These are phyloP conservation scores for Apaloderma vittatum DNA, from an alignment of 2,113 vertebrate species.

Conservation along the genomic window DNA sequence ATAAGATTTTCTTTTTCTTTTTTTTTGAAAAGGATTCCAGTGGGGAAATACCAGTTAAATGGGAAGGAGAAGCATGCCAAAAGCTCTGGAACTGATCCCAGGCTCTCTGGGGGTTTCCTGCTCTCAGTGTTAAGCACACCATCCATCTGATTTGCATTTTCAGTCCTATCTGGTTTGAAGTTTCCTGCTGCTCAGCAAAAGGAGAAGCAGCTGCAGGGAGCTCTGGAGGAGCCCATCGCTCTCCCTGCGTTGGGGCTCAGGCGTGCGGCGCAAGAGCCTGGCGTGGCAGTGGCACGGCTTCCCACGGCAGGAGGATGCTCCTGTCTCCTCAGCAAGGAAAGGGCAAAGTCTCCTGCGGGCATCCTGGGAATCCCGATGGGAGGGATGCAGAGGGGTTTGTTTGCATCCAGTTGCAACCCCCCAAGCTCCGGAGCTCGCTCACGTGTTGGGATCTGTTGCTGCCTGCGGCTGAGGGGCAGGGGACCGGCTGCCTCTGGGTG, in stretches of 20 bases:
- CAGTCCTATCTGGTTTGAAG: neutral
- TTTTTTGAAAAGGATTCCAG: neutral
- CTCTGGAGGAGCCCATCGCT: neutral
- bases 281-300: neutral
- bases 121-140: neutral
- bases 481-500: fast-evolving
- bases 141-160: constrained; percentile 10
- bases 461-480: fast-evolving
- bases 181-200: constrained; percentile 10
- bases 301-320: fast-evolving
- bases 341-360: neutral
- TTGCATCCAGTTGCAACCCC: fast-evolving
- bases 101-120: constrained; percentile 38
- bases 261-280: neutral
- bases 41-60: constrained; percentile 39
- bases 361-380: fast-evolving
- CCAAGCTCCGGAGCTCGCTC: neutral
- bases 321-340: fast-evolving
- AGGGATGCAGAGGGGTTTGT: neutral
- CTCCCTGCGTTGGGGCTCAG: neutral
- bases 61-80: neutral
- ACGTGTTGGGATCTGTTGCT: fast-evolving
- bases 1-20: neutral
- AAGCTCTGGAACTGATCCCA: constrained; percentile 52
- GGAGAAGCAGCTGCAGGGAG: neutral